A percentile compares a stretch with the other conserved stretches of the same genome.
Evolutionary conservation across 1,140 invertebrate genomes (phyloP).

Genomic region (Heliconius himera): DNA sequence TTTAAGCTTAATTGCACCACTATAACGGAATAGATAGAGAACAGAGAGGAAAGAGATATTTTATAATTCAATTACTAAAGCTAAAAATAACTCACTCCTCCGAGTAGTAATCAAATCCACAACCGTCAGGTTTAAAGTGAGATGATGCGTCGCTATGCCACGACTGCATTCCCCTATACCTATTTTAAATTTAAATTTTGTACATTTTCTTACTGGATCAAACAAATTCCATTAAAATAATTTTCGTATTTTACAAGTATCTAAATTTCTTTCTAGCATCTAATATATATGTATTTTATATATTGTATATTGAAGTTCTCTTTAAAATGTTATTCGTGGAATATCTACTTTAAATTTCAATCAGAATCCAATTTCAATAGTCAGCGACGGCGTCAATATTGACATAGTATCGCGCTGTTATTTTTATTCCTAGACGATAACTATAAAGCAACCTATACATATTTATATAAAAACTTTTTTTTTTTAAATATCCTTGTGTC

Average conservation of each 20-base stretch:
- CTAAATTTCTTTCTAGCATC: neutral
- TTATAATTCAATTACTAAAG: no score
- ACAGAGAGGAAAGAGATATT: no score
- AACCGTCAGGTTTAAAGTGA: no score
- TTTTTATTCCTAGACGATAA: constrained; percentile 5
- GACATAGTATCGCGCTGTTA: constrained; percentile 3
- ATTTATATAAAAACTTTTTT: neutral
- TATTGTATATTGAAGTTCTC: neutral
- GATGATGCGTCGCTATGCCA: neutral
- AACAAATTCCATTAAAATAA: neutral
- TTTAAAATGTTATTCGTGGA: constrained; percentile 1
- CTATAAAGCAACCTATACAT: neutral
- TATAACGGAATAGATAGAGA: no score
- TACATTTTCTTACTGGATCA: neutral
- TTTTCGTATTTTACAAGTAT: neutral
- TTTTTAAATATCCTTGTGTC: neutral
- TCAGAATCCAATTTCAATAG: constrained; percentile 20
- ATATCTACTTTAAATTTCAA: constrained; percentile 21
- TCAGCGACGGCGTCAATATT: constrained; percentile 16
- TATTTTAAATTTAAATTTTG: neutral
- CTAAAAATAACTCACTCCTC: no score
- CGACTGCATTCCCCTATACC: no score
- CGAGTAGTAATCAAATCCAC: no score
- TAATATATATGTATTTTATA: neutral
- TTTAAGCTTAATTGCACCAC: no score